phyloP scores from a whole-genome alignment of 2,113 vertebrate genomes.

The Siniperca knerii region DNA sequence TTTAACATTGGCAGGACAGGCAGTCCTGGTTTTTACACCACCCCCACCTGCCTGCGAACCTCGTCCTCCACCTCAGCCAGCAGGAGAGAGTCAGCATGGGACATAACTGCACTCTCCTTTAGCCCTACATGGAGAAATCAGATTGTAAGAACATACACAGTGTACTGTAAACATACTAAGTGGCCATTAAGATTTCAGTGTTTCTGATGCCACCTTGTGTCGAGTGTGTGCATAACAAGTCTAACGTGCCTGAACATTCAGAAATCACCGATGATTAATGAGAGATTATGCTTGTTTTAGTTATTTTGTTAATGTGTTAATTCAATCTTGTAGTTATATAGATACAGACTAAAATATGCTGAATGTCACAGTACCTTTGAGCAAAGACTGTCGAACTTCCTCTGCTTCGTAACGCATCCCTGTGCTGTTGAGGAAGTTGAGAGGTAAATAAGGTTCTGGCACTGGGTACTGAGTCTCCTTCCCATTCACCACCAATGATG shows the following conservation, averaged over 20 bases:
- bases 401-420: constrained; percentile 89
- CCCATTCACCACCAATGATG: constrained; percentile 82
- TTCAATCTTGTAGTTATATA: neutral
- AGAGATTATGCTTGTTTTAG: neutral
- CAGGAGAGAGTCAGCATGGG: constrained; percentile 86
- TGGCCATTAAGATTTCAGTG: neutral
- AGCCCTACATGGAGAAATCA: constrained; percentile 79
- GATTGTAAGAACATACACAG: neutral
- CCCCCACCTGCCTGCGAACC: constrained; percentile 83
- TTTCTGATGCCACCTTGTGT: constrained; percentile 62
- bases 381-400: constrained; percentile 88
- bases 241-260: fast-evolving
- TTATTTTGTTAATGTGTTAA: neutral
- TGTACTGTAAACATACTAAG: neutral
- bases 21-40: constrained; percentile 84
- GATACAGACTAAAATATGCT: neutral
- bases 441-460: constrained; percentile 78
- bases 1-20: constrained; percentile 42
- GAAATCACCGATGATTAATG: neutral
- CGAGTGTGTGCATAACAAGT: neutral
- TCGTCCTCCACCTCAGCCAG: constrained; percentile 88
- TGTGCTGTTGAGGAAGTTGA: constrained; percentile 83
- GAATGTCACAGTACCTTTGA: constrained; percentile 80
- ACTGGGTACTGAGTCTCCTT: constrained; percentile 81
- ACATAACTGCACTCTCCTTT: constrained; percentile 88